A percentile compares a stretch with the other conserved stretches of the same genome.
These are phyloP conservation scores for Pharmacophagus antenor DNA, from an alignment of 2,888 invertebrate genomes.

Conservation along the genomic window DNA sequence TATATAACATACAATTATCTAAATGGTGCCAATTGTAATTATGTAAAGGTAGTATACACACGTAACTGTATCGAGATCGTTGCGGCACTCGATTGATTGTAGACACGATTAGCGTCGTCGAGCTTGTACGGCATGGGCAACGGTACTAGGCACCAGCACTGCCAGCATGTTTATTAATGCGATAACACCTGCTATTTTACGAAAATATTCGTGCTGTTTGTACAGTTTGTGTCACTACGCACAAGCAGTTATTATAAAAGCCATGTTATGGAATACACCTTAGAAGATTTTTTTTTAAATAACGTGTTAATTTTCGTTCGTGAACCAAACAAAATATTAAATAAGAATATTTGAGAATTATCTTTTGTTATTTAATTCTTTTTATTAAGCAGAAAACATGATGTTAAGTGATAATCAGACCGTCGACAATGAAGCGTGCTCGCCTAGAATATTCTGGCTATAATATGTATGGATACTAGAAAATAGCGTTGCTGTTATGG, in stretches of 20 bases:
- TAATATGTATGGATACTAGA: too few relatives aligned
- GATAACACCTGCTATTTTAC: conserved; percentile 5
- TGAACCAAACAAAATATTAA: too few relatives aligned
- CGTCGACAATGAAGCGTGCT: too few relatives aligned
- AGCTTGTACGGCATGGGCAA: conserved; percentile 26
- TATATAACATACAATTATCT: too few relatives aligned
- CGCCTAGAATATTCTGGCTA: too few relatives aligned
- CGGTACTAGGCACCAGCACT: neutral
- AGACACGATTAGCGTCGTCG: conserved; percentile 53
- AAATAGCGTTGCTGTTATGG: too few relatives aligned
- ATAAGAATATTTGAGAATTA: too few relatives aligned
- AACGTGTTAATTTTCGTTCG: too few relatives aligned
- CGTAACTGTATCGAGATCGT: conserved; percentile 46
- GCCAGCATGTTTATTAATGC: neutral
- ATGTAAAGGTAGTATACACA: conserved; percentile 35
- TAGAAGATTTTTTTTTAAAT: neutral
- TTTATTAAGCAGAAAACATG: too few relatives aligned
- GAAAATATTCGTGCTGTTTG: neutral
- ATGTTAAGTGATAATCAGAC: too few relatives aligned
- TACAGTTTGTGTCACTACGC: neutral
- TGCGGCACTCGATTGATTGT: conserved; percentile 58
- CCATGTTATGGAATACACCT: neutral
- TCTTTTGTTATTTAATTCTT: too few relatives aligned
- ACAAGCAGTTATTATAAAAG: neutral
- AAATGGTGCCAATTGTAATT: neutral